Evolutionary conservation across 1,140 invertebrate genomes (phyloP), one percentile per base, ranked within the genome.

Genomic region (Drosophila seguyi): DNA sequence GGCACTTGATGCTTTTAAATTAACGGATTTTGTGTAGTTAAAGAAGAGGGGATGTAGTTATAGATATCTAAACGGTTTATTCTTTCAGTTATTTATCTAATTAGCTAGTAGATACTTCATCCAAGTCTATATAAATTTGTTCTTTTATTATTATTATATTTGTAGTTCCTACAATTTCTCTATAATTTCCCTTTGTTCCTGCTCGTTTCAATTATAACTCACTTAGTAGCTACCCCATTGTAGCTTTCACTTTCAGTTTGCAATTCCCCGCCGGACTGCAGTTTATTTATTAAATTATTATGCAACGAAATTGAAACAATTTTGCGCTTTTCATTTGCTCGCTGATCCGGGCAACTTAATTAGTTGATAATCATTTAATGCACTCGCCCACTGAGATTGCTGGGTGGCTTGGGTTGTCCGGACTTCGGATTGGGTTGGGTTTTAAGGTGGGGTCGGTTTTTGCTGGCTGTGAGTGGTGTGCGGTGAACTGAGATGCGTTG

Each of bases 331-430:
- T 47, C 57, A 53, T 53, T 52, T 52, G 56, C 47, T 39, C 57
- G 47, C 34, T 62, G 55, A 58, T 76, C 36, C 74, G 60, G 68
- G 71, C 63, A 83, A 83, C 76, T 79, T 77, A 87, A 87, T 88
- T 88, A 88, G 83, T 88, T 87, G 75, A 88, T 87, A 78, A 87
- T 83, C 83, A 84, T 88, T 87, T 83, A 84, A 88, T 87, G 75
- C 83, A 88, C 75, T 79, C 50, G 79, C 80, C 79, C 62, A 65
- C 45, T 72, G 62, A 61, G 50, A 58, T 68, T 44, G 50, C 13
- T 27, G 61, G 27, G 47, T 36, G 31, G 39, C 1, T n/a, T 20
- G 34, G 29, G 44, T 18, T n/a, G n/a, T n/a, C n/a, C n/a, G n/a
- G n/a, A n/a, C n/a, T n/a, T n/a, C n/a, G n/a, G n/a, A n/a, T n/a